Conservation (phyloP, 2,888 invertebrate species). For the Tachina grossa region DNA sequence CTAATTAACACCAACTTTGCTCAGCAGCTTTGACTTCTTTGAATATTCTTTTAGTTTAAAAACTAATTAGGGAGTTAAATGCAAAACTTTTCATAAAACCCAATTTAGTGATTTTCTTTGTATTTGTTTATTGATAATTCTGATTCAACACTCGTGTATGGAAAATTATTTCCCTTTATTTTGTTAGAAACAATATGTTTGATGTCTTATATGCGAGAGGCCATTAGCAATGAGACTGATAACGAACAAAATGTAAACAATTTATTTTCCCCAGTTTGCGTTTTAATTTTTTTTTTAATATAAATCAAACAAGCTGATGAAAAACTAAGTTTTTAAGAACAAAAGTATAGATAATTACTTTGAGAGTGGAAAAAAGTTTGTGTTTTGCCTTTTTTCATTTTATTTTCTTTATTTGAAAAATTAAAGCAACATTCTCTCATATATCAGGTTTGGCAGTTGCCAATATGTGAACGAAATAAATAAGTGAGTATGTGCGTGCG, state of each 20-base stretch:
- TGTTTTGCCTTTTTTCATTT: conserved; percentile 3
- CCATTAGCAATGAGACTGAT: not conserved
- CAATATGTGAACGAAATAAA: not conserved
- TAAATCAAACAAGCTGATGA: not conserved
- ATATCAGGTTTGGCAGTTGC: not conserved
- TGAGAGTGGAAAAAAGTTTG: not conserved
- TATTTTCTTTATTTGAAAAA: conserved; percentile 19
- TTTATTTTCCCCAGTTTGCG: not conserved
- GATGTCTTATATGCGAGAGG: no score
- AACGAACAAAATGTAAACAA: not conserved
- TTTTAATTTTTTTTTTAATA: not conserved
- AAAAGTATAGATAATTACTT: conserved; percentile 49
- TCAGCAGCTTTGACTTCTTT: no score
- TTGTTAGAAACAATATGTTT: no score
- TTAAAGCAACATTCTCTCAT: not conserved
- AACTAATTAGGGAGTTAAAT: no score
- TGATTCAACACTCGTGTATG: no score
- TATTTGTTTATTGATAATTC: no score
- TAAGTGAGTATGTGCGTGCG: not conserved
- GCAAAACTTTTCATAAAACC: no score
- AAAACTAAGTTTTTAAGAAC: conserved; percentile 38
- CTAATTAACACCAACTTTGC: no score
- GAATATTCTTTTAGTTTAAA: no score
- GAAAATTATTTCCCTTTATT: no score
- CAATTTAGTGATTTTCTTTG: no score